Conservation (phyloP, 2,888 invertebrate genomes). For the Nipponacmea schrenckii region DNA sequence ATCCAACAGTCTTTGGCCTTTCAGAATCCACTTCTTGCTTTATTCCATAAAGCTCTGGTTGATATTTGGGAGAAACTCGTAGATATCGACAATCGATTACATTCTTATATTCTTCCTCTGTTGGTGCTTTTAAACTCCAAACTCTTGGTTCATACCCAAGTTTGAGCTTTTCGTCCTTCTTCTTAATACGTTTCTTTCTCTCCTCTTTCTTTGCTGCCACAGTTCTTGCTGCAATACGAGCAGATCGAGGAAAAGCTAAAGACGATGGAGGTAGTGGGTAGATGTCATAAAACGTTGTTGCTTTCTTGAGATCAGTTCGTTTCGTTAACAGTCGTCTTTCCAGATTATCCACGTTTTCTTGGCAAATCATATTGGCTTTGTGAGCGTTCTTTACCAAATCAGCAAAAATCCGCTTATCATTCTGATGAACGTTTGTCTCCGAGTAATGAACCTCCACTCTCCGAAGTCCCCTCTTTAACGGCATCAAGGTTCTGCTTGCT, state of each 20-base stretch:
- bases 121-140: constrained; percentile 36
- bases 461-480: not conserved
- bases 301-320: constrained; percentile 37
- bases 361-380: constrained; percentile 36
- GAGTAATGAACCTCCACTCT: constrained; percentile 47
- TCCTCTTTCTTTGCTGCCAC: constrained; percentile 48
- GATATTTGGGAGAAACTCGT: constrained; percentile 31
- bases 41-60: constrained; percentile 21
- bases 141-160: constrained; percentile 44
- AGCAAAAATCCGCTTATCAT: constrained; percentile 47
- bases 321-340: constrained; percentile 42
- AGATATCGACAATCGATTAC: constrained; percentile 41
- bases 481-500: not conserved
- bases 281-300: constrained; percentile 42
- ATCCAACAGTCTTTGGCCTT: too few species aligned
- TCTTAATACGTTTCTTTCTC: constrained; percentile 45
- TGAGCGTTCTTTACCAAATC: constrained; percentile 47
- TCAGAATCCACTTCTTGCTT: not conserved
- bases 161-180: constrained; percentile 45
- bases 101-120: constrained; percentile 40
- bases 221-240: constrained; percentile 36
- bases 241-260: constrained; percentile 14
- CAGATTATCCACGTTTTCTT: constrained; percentile 37
- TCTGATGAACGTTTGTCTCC: constrained; percentile 47
- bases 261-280: constrained; percentile 35